phyloP scores from a whole-genome alignment of 2,113 vertebrate genomes.

The Australoheros scitulus region DNA sequence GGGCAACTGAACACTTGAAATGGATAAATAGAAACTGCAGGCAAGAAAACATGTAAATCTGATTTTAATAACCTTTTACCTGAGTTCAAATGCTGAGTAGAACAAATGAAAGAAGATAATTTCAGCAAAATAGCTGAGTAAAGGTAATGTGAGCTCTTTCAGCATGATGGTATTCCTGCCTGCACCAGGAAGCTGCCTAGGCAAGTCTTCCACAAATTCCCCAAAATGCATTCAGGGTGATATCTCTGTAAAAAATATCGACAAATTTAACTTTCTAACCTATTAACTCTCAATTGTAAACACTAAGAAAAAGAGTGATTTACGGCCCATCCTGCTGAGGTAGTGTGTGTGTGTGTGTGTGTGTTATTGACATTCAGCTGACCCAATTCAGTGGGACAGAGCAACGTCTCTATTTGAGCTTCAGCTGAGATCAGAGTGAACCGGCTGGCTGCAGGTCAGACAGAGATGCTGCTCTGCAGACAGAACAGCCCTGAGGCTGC shows the following conservation, averaged over 20 bases:
- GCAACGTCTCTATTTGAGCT: constrained; percentile 40
- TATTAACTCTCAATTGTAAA: background rate
- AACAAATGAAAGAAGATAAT: background rate
- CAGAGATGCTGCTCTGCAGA: background rate
- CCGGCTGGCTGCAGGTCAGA: constrained; percentile 12
- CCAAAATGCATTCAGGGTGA: background rate
- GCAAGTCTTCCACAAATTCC: background rate
- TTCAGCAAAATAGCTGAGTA: background rate
- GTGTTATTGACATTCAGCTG: constrained; percentile 2
- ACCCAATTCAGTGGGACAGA: constrained; percentile 49
- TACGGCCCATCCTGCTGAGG: too few relatives aligned
- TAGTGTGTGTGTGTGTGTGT: background rate
- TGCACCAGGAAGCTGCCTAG: background rate
- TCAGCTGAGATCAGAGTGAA: background rate
- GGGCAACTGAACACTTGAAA: background rate
- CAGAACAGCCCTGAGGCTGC: constrained; percentile 5
- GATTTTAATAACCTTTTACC: background rate
- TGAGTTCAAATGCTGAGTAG: background rate
- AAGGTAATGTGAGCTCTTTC: background rate
- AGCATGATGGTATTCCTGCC: background rate
- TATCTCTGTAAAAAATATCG: background rate
- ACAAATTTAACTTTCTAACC: too few relatives aligned
- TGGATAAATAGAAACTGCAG: background rate
- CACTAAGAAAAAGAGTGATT: fast-evolving
- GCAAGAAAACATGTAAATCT: too few relatives aligned